phyloP scores from a whole-genome alignment of 2,888 invertebrate genomes.

The Ariolimax columbianus region DNA sequence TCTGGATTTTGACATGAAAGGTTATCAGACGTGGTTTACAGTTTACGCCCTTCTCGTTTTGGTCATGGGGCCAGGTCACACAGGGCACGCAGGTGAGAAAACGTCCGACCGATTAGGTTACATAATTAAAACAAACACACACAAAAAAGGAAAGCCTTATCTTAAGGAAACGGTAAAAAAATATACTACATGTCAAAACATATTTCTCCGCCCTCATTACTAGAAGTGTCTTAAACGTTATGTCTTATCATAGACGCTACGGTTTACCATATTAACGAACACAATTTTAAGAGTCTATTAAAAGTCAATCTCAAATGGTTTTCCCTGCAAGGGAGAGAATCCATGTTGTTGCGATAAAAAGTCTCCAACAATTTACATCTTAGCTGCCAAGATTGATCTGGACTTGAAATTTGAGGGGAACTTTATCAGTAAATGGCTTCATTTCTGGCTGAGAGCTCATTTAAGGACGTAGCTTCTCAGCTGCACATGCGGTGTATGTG shows the following conservation, averaged over 20 bases:
- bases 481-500: too few species aligned
- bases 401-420: neutral
- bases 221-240: neutral
- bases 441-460: neutral
- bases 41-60: too few species aligned
- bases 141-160: too few species aligned
- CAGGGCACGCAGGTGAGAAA: too few species aligned
- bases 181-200: neutral
- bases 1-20: too few species aligned
- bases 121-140: too few species aligned
- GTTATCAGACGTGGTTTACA: too few species aligned
- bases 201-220: neutral
- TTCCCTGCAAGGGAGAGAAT: neutral
- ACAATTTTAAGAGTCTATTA: neutral
- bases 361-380: neutral
- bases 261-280: neutral
- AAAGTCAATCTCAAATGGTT: neutral
- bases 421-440: constrained; percentile 12
- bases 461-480: too few species aligned
- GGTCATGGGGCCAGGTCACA: too few species aligned
- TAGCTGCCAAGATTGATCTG: neutral
- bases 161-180: too few species aligned
- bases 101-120: too few species aligned
- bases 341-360: neutral
- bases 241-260: neutral